Percentiles rank a stretch among this genome's conserved stretches.
Conservation (phyloP, 2,888 invertebrate genomes). For the Hirtodrosophila cameraria region DNA sequence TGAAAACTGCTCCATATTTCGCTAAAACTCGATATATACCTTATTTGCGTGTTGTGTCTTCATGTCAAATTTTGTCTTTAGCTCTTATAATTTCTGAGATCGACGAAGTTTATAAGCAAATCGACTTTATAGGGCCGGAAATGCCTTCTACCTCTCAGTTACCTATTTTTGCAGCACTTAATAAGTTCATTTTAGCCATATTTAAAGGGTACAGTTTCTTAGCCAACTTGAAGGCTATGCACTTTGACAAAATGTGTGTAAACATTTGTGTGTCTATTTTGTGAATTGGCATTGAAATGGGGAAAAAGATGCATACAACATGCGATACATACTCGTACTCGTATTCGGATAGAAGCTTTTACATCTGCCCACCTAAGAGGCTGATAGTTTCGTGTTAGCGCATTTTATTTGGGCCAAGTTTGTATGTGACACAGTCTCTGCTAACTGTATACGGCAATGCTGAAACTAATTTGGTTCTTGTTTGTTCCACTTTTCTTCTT, state of each 20-base stretch:
- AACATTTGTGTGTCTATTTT: too few relatives aligned
- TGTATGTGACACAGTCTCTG: slow-evolving; percentile 30
- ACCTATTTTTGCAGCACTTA: too few relatives aligned
- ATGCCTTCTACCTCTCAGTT: too few relatives aligned
- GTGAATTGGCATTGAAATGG: slow-evolving; percentile 36
- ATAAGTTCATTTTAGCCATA: too few relatives aligned
- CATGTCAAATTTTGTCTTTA: too few relatives aligned
- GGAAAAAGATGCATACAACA: slow-evolving; percentile 21
- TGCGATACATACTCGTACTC: slow-evolving; percentile 20
- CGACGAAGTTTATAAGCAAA: too few relatives aligned
- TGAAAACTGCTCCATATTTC: too few relatives aligned
- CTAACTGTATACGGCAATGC: slow-evolving; percentile 39
- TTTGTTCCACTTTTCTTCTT: slow-evolving; percentile 21
- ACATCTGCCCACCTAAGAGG: slow-evolving; percentile 32
- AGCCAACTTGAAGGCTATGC: slow-evolving; percentile 43
- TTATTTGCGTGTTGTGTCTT: too few relatives aligned
- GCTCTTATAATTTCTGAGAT: too few relatives aligned
- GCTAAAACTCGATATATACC: too few relatives aligned
- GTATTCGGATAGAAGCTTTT: slow-evolving; percentile 6
- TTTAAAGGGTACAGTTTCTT: too few relatives aligned
- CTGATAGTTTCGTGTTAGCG: slow-evolving; percentile 23
- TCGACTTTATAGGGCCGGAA: too few relatives aligned
- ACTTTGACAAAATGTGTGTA: slow-evolving; percentile 19
- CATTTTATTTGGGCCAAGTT: slow-evolving; percentile 45
- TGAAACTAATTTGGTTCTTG: slow-evolving; percentile 46